Evolutionary conservation across 1,140 invertebrate genomes (phyloP).

Genomic region (Philotrypesis tridentata): DNA sequence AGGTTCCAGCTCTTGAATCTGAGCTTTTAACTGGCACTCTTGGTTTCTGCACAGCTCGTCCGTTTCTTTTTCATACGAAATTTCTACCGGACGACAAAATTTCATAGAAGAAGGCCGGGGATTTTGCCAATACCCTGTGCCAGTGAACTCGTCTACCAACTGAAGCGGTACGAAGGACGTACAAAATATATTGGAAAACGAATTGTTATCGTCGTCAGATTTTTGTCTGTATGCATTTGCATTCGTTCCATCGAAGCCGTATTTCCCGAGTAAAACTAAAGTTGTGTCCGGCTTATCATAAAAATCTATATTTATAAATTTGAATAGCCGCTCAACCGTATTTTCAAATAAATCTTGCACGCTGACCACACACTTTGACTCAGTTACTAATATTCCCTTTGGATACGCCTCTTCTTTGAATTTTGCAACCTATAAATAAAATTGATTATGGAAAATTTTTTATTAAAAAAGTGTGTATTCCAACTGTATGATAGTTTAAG

Average conservation of each 20-base stretch:
- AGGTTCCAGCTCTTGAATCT: neutral
- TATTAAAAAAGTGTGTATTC: too few relatives aligned
- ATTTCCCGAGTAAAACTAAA: neutral
- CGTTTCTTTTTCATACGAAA: neutral
- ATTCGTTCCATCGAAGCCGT: constrained; percentile 1
- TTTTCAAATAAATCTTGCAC: too few relatives aligned
- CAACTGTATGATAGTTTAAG: too few relatives aligned
- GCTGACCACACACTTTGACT: neutral
- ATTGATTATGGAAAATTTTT: too few relatives aligned
- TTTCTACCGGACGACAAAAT: neutral
- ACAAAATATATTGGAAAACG: neutral
- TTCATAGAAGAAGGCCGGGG: too few relatives aligned
- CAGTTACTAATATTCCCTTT: neutral
- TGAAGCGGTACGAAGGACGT: too few relatives aligned
- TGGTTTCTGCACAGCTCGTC: neutral
- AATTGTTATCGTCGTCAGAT: too few relatives aligned
- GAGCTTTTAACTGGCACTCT: neutral
- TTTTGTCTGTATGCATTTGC: neutral
- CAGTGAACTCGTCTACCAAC: too few relatives aligned
- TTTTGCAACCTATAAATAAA: too few relatives aligned
- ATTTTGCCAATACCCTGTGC: too few relatives aligned
- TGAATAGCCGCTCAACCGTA: neutral
- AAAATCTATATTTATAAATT: neutral
- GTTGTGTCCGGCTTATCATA: neutral
- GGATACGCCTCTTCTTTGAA: too few relatives aligned